Evolutionary conservation across 2,888 invertebrate genomes (phyloP), one percentile per base, ranked within the genome.

Genomic region (Dermolepida albohirtum): DNA sequence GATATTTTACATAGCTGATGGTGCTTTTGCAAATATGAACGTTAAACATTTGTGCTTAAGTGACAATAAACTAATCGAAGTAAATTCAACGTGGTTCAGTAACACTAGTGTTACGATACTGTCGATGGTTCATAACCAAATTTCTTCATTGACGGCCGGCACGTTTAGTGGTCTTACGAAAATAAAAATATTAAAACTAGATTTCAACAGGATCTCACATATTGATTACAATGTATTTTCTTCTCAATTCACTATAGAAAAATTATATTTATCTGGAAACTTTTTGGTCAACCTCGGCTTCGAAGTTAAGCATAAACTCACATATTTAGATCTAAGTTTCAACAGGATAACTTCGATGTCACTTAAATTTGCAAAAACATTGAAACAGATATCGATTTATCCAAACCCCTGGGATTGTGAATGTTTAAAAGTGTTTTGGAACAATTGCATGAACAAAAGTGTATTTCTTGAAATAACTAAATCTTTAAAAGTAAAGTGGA

Each of bases 201-300:
- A 59, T 44, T 59, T 16, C 44, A 59, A 59, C 29, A 43, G 11
- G 14, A 44, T 59, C 14, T 14, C 27, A 8, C 7, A 27, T 29
- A 59, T 59, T 7, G 12, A 34, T 12, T n/a, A n/a, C 14, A 8
- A 59, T 14, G 29, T 44, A n/a, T 59, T 59, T 29, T 59, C 47
- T 2, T 12, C 12, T 8, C 44, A 47, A 8, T 59, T 29, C 27
- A 29, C 44, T 14, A 44, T 59, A 29, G 29, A 12, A 10, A 59
- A 44, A 34, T 12, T 59, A 34, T 59, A 59, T 34, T 59, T 59
- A 17, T 29, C 59, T n/a, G 59, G 59, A 12, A 59, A 59, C 14
- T 47, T 12, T n/a, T 47, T 59, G 44, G 5, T 11, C 7, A 10
- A 10, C 2, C 8, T 59, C 7, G 14, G 12, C 7, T 59, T 59